A percentile compares a stretch with the other conserved stretches of the same genome.
These are phyloP conservation scores for Cistogaster globosa DNA, from an alignment of 2,888 invertebrate species.

Conservation along the genomic window DNA sequence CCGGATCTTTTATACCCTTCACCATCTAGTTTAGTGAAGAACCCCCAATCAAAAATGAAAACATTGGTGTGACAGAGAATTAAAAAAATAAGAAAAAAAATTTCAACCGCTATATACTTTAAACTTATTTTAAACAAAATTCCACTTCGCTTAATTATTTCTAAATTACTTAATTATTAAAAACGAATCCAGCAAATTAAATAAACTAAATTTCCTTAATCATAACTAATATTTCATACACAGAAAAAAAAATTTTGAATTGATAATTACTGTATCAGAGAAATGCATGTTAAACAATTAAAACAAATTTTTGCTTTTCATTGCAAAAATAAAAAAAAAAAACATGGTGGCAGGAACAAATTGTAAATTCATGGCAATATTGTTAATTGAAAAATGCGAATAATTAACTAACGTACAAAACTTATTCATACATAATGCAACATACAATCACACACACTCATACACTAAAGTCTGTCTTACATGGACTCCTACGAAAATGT, in stretches of 20 bases:
- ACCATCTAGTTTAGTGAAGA: no score
- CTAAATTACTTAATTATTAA: constrained; percentile 8
- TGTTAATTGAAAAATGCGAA: constrained; percentile 70
- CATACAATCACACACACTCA: constrained; percentile 11
- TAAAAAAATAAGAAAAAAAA: no score
- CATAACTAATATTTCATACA: constrained; percentile 16
- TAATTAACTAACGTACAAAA: constrained; percentile 69
- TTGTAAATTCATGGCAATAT: constrained; percentile 71
- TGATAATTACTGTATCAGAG: constrained; percentile 48
- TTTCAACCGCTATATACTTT: no score
- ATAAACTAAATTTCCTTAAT: constrained; percentile 34
- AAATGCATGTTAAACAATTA: constrained; percentile 67
- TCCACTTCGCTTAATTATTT: neutral
- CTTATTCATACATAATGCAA: constrained; percentile 51
- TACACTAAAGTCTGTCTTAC: constrained; percentile 31
- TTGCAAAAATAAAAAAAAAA: constrained; percentile 17
- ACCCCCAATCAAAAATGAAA: no score
- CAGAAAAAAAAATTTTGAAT: constrained; percentile 35
- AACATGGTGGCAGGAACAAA: constrained; percentile 70
- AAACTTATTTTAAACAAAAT: no score
- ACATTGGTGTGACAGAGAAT: no score
- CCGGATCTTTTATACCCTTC: no score
- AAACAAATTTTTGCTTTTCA: constrained; percentile 33
- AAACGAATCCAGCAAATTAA: neutral
- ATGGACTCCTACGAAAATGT: constrained; percentile 64